Evolutionary conservation across 1,140 invertebrate species (phyloP).

Genomic region (Contarinia nasturtii): DNA sequence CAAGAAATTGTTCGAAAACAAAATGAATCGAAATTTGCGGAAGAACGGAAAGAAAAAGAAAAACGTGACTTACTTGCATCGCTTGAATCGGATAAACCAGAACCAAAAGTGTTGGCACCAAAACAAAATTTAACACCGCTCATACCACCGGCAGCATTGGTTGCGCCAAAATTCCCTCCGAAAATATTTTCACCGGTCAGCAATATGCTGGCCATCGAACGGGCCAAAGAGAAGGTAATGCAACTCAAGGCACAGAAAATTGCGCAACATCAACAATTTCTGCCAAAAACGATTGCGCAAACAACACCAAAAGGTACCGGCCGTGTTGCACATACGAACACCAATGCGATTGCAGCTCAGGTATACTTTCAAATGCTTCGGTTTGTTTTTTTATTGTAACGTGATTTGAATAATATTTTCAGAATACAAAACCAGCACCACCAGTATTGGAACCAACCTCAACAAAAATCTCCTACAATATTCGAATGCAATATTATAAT

Average conservation of each 20-base stretch:
- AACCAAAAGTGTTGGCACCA: not conserved
- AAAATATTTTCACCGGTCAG: conserved; percentile 29
- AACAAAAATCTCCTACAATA: conserved; percentile 65
- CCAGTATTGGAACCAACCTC: conserved; percentile 45
- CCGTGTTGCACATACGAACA: conserved; percentile 44
- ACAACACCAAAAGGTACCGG: conserved; percentile 41
- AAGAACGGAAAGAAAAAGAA: conserved; percentile 10
- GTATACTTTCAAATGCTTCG: not conserved
- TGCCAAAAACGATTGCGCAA: conserved; percentile 37
- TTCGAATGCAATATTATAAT: conserved; percentile 69
- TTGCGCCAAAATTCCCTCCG: not conserved
- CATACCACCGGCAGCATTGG: not conserved
- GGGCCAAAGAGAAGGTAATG: conserved; percentile 34
- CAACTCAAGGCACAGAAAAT: conserved; percentile 24
- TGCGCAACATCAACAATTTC: conserved; percentile 5
- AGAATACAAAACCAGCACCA: conserved; percentile 22
- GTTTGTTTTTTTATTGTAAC: not conserved
- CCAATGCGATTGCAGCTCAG: too few relatives aligned
- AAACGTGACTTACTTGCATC: conserved; percentile 5
- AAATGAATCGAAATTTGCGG: conserved; percentile 14
- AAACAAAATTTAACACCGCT: not conserved
- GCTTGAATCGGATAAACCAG: not conserved
- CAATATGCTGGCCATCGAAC: conserved; percentile 33
- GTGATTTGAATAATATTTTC: conserved; percentile 29
- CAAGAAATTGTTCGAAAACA: conserved; percentile 14